Evolutionary conservation across 2,113 vertebrate genomes (phyloP).

Genomic region (Megaceryle torquata): DNA sequence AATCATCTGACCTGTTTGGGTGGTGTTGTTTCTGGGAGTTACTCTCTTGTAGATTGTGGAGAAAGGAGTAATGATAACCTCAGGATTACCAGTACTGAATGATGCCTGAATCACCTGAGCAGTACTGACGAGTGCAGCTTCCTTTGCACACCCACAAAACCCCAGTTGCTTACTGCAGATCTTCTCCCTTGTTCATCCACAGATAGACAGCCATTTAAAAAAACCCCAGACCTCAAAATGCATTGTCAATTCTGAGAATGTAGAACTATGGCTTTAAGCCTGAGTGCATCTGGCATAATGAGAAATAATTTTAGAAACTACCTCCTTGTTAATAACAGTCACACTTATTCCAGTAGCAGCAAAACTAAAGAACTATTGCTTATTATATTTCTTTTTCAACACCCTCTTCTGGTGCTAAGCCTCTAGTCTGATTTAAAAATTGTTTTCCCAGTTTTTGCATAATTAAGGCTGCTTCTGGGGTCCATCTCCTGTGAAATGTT

Average conservation of each 20-base stretch:
- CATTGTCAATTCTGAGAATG: background rate
- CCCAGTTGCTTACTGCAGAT: background rate
- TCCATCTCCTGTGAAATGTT: background rate
- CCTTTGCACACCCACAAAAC: background rate
- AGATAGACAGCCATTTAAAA: background rate
- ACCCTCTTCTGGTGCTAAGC: slow-evolving; percentile 24
- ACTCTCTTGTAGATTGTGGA: background rate
- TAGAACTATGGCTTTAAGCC: slow-evolving; percentile 42
- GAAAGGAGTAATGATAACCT: background rate
- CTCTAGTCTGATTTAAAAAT: background rate
- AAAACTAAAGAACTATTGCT: slow-evolving; percentile 57
- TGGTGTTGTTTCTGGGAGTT: background rate
- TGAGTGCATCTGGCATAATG: slow-evolving; percentile 12
- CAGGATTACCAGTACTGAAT: background rate
- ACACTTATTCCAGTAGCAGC: slow-evolving; percentile 18
- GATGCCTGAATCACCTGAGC: background rate
- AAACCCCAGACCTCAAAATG: background rate
- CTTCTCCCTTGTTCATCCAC: background rate
- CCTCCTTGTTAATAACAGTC: slow-evolving; percentile 60
- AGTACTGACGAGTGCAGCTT: background rate
- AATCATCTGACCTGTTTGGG: background rate
- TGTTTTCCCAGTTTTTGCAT: background rate
- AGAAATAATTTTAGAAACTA: slow-evolving; percentile 63
- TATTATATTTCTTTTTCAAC: slow-evolving; percentile 57
- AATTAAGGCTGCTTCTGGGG: background rate